A percentile compares a stretch with the other conserved stretches of the same genome.
phyloP scores from a whole-genome alignment of 2,888 invertebrate species.

The Autographa gamma region DNA sequence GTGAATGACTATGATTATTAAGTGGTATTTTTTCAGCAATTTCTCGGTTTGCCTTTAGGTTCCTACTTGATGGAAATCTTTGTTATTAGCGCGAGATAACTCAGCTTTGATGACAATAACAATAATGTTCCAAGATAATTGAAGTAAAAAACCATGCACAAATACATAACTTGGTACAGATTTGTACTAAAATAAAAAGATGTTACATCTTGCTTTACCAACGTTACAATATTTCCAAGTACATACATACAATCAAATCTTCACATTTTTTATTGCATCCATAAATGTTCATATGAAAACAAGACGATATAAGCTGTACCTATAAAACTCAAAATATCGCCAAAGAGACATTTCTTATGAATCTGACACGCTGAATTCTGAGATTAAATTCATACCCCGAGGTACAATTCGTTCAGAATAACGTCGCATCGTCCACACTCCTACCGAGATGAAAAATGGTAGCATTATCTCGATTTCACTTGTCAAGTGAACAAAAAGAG shows the following conservation, averaged over 20 bases:
- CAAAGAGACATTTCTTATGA: slow-evolving; percentile 81
- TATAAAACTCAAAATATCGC: slow-evolving; percentile 64
- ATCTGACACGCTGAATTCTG: slow-evolving; percentile 82
- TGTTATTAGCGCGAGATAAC: too few relatives aligned
- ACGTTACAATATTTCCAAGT: slow-evolving; percentile 8
- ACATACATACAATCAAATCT: slow-evolving; percentile 41
- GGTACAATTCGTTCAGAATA: slow-evolving; percentile 83
- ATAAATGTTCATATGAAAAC: slow-evolving; percentile 67
- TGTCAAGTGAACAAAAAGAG: slow-evolving; percentile 77
- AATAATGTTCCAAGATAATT: too few relatives aligned
- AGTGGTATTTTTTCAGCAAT: background rate
- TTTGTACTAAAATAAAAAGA: slow-evolving; percentile 1
- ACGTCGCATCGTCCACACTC: slow-evolving; percentile 82
- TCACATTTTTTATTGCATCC: slow-evolving; percentile 43
- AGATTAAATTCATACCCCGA: slow-evolving; percentile 88
- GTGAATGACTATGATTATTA: background rate
- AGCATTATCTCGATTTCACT: slow-evolving; percentile 83
- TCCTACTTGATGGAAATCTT: background rate
- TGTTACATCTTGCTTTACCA: background rate
- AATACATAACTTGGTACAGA: too few relatives aligned
- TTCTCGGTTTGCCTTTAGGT: too few relatives aligned
- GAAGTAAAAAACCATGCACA: too few relatives aligned
- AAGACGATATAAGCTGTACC: slow-evolving; percentile 66
- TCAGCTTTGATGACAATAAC: too few relatives aligned
- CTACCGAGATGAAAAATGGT: slow-evolving; percentile 82